Conservation (phyloP, 1,140 invertebrate species). For the Pseudomyrmex pallidus region DNA sequence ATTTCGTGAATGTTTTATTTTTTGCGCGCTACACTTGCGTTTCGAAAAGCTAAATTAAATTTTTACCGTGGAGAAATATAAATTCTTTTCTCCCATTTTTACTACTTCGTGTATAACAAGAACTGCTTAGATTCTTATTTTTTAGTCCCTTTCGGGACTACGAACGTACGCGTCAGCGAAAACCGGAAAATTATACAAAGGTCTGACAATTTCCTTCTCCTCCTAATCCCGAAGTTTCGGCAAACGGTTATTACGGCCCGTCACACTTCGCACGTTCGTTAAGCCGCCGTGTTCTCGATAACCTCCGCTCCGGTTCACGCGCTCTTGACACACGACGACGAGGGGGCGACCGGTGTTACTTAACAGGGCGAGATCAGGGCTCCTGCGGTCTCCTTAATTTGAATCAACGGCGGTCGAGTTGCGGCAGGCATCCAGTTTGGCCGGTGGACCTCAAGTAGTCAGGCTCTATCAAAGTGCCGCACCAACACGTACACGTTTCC, state of each 20-base stretch:
- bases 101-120: no score
- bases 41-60: no score
- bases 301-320: background rate
- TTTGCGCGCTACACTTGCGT: no score
- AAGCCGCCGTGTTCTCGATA: background rate
- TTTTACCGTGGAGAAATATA: no score
- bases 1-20: no score
- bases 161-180: background rate
- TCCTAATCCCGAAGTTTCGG: background rate
- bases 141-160: no score
- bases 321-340: background rate
- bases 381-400: constrained; percentile 42
- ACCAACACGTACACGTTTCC: constrained; percentile 3
- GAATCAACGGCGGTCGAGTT: constrained; percentile 48
- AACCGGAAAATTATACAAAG: background rate
- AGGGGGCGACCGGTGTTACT: constrained; percentile 8
- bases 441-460: constrained; percentile 45
- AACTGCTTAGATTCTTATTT: no score
- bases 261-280: background rate
- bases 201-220: background rate
- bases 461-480: constrained; percentile 30
- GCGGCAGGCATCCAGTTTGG: constrained; percentile 30
- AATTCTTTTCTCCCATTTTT: no score
- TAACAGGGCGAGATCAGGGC: constrained; percentile 40
- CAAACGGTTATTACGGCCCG: background rate